phyloP scores from a whole-genome alignment of 2,113 vertebrate species.

The Amazona guildingii region DNA sequence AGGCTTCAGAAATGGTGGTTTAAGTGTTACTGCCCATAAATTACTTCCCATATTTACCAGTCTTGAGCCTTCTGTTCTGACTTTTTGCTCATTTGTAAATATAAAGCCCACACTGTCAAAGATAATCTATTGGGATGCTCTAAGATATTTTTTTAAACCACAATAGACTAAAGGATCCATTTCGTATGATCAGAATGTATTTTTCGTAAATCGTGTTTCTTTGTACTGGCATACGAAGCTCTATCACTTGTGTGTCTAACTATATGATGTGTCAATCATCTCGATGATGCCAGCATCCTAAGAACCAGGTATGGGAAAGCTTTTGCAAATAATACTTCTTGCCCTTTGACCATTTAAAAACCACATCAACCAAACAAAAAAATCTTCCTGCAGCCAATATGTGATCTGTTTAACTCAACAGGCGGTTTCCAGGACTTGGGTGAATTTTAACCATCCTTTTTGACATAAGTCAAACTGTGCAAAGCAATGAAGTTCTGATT shows the following conservation, averaged over 20 bases:
- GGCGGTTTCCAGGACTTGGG: conserved; percentile 57
- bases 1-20: conserved; percentile 58
- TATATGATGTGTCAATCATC: conserved; percentile 50
- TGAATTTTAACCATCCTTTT: conserved; percentile 72
- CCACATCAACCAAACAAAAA: conserved; percentile 35
- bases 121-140: conserved; percentile 38
- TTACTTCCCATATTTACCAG: conserved; percentile 25
- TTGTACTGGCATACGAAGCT: not conserved
- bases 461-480: conserved; percentile 66
- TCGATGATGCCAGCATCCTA: conserved; percentile 57
- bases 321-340: conserved; percentile 37
- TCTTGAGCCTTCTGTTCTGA: conserved; percentile 41
- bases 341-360: conserved; percentile 23
- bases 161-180: conserved; percentile 17
- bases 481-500: conserved; percentile 58
- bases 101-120: conserved; percentile 56
- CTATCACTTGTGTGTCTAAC: not conserved
- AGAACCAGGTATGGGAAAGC: conserved; percentile 24
- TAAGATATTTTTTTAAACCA: conserved; percentile 44
- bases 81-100: conserved; percentile 36
- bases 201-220: not conserved
- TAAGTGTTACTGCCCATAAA: conserved; percentile 44
- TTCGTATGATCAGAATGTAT: not conserved
- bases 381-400: not conserved
- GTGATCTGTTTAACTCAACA: conserved; percentile 35